Evolutionary conservation across 30 jellyfish, hydroid and myxozoan genomes (phyloP), one percentile per base, ranked within the genome.

Genomic region (Turritopsis rubra): DNA sequence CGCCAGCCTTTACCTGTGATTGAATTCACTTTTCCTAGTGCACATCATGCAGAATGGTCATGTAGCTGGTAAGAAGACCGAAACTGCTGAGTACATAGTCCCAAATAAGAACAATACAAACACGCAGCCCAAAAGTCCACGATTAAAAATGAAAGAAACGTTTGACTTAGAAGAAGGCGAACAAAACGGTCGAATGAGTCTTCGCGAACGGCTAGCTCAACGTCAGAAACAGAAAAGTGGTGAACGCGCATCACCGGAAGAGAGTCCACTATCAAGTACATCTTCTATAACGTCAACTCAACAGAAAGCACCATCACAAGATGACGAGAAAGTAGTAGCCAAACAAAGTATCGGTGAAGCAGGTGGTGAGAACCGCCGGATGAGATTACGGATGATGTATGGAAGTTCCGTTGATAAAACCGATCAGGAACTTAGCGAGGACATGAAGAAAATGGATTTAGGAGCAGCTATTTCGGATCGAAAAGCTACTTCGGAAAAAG

Each of bases 321-420:
- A 82, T 3, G 88, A 82, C 1, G 79, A 80, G 24, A 83, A 52
- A 52, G 29, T 66, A 23, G 88, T 80, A 53, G 95, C 97, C 24
- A 94, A 94, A 84, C 86, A 77, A 41, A 94, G 97, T 76, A 30
- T 75, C 27, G 53, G 94, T 28, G 99, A 94, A 53, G 71, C 92
- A n/a, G 96, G 97, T 73, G 95, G 84, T 85, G 96, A 95, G 65
- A 89, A 94, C 30, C 88, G 88, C 74, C 95, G 99, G 41, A 89
- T 74, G 88, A 85, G 85, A 92, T 54, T 94, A 53, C 97, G 99
- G 79, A 94, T 89, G 99, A 90, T 94, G 88, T 94, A 94, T 85
- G 96, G 96, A 3, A 92, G 83, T 26, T 94, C 99, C 65, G 85
- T 89, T 31, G 99, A 94, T 28, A 94, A 94, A 66, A 66, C 93